Base-by-base conservation (phyloP, 2,113 vertebrate genomes). In the Psophia crepitans region DNA sequence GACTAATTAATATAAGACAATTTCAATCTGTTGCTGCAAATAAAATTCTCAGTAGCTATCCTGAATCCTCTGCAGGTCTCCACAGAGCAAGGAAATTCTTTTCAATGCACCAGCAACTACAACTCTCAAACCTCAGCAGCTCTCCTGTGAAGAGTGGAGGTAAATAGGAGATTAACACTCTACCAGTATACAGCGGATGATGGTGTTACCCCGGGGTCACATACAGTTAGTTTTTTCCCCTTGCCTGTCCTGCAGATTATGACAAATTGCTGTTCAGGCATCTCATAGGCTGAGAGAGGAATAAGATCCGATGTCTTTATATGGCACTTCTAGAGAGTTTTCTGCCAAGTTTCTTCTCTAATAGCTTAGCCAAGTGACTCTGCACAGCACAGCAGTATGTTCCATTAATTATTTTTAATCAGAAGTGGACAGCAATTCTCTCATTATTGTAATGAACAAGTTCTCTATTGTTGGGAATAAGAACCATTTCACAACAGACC, bases 381-480 rank as follows among this genome's bases (percentile, higher is more conserved):
- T 30, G n/a, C n/a, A 57, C 16, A 91, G 61, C 43, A 76, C 35
- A 93, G 51, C 30, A 76, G 30, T 14, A 33, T 93, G 68, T 44
- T 68, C 66, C 64, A 51, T 89, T 84, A 93, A 86, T 95, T 85
- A 80, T 53, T 69, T 84, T 88, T 90, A 80, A 74, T 66, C 83
- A 84, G 49, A 90, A 90, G 44, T 1, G 30, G 58, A 56, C 24
- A 81, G 35, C 46, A 68, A 70, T 83, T 53, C 44, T 90, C 79
- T 68, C 63, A 35, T 64, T 88, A 44, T 24, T 10, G 3, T 49
- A 35, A 54, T 76, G 63, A 87, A 58, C 37, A 82, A 51, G 66
- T 83, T 66, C 35, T 81, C 71, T 90, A 12, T 41, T 86, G 46
- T 64, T 78, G 60, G 58, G 68, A 87, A 53, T 12, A 44, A 39